Evolutionary conservation across 2,888 invertebrate species (phyloP).

Genomic region (Nesidiocoris tenuis): DNA sequence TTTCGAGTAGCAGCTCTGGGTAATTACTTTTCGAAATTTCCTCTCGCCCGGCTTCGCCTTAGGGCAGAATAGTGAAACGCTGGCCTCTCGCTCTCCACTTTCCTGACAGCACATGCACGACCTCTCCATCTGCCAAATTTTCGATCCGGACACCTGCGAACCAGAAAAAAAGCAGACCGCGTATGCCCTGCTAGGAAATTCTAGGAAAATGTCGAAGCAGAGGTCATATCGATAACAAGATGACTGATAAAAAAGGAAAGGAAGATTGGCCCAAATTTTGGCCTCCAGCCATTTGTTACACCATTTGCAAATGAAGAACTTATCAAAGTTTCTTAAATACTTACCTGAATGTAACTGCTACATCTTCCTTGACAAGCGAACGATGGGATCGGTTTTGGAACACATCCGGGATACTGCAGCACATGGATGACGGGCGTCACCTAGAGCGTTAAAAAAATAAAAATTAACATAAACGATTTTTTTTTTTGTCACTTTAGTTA

Average conservation of each 20-base stretch:
- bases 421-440: constrained; percentile 90
- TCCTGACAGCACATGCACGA: constrained; percentile 96
- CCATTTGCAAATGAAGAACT: no score
- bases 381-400: constrained; percentile 89
- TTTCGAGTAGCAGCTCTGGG: no score
- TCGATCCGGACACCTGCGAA: constrained; percentile 84
- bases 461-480: not conserved
- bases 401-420: constrained; percentile 85
- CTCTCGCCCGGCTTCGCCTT: constrained; percentile 83
- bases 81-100: constrained; percentile 86
- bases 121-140: constrained; percentile 94
- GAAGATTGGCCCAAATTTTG: no score
- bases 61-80: constrained; percentile 83
- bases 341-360: constrained; percentile 88
- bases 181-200: not conserved
- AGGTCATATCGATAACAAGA: no score
- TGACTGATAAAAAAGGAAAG: no score
- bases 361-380: constrained; percentile 90
- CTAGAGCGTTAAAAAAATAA: constrained; percentile 62
- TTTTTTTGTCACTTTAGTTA: not conserved
- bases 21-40: constrained; percentile 79
- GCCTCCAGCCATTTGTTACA: no score
- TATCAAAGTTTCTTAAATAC: no score
- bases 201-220: no score
- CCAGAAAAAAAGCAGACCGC: not conserved